phyloP scores from a whole-genome alignment of 2,113 vertebrate species.

The Sylvicapra grimmia region DNA sequence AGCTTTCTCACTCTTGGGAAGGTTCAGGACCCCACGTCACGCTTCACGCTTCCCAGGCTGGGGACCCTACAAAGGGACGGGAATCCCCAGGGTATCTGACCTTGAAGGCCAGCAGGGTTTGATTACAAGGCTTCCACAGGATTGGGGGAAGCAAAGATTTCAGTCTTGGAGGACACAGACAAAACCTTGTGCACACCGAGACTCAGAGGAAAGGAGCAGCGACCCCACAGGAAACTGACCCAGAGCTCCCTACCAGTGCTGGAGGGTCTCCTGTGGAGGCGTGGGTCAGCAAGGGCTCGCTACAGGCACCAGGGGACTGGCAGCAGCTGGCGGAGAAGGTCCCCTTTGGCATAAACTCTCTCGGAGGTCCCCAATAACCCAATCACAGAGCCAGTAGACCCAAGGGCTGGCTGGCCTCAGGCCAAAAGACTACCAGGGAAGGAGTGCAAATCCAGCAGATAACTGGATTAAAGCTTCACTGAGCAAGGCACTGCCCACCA shows the following conservation, averaged over 20 bases:
- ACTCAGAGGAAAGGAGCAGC: not conserved
- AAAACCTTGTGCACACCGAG: not conserved
- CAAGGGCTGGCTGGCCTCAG: not conserved
- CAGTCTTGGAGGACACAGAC: not conserved
- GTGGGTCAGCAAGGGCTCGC: not conserved
- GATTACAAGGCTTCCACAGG: not conserved
- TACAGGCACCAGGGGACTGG: not conserved
- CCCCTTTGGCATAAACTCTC: not conserved
- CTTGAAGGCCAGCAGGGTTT: not conserved
- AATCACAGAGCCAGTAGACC: not conserved
- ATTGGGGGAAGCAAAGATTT: not conserved
- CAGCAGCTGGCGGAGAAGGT: not conserved
- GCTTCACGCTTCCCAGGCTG: not conserved
- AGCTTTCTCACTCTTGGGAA: not conserved
- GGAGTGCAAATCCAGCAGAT: not conserved
- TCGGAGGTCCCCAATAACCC: not conserved
- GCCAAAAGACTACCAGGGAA: not conserved
- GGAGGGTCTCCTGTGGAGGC: fast-evolving
- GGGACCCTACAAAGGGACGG: not conserved
- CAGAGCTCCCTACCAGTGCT: fast-evolving
- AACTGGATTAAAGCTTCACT: not conserved
- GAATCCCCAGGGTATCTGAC: not conserved
- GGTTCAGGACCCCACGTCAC: not conserved
- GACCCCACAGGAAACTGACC: no score
- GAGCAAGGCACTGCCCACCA: not conserved